Evolutionary conservation across 92 coral and sea anemone species (phyloP).

Genomic region (Virgularia gustaviana): DNA sequence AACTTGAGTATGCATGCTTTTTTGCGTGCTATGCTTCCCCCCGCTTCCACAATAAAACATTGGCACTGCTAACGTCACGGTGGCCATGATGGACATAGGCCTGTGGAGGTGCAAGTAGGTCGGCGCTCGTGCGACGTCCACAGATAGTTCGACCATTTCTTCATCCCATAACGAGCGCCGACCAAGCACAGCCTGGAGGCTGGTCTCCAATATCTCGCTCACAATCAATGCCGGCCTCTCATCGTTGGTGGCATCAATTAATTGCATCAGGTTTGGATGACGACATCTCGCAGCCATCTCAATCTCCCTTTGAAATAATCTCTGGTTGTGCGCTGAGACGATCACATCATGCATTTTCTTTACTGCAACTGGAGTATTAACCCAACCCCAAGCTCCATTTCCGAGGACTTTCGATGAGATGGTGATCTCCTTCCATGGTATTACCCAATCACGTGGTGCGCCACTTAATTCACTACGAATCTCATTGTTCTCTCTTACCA

Average conservation of each 20-base stretch:
- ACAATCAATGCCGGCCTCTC: too few relatives aligned
- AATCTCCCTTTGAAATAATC: constrained; percentile 69
- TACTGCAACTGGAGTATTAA: constrained; percentile 73
- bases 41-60: constrained; percentile 85
- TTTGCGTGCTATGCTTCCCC: constrained; percentile 83
- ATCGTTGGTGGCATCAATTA: too few relatives aligned
- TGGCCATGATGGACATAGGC: constrained; percentile 80
- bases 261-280: constrained; percentile 76
- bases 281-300: constrained; percentile 68
- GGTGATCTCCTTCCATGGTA: constrained; percentile 56
- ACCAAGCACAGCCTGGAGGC: too few relatives aligned
- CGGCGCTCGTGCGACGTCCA: too few relatives aligned
- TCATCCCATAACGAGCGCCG: too few relatives aligned
- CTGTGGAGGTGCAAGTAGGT: too few relatives aligned
- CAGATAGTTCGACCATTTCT: too few relatives aligned
- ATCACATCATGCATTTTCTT: constrained; percentile 79
- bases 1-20: too few relatives aligned
- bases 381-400: constrained; percentile 87
- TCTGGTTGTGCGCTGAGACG: constrained; percentile 67
- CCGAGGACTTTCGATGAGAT: constrained; percentile 72
- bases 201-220: too few relatives aligned
- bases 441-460: constrained; percentile 63
- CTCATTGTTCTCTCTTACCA: too few relatives aligned
- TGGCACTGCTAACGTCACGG: too few relatives aligned
- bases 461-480: too few relatives aligned